These are phyloP conservation scores for Brachionus paranguensis DNA, from an alignment of 1,140 invertebrate genomes.

Conservation along the genomic window DNA sequence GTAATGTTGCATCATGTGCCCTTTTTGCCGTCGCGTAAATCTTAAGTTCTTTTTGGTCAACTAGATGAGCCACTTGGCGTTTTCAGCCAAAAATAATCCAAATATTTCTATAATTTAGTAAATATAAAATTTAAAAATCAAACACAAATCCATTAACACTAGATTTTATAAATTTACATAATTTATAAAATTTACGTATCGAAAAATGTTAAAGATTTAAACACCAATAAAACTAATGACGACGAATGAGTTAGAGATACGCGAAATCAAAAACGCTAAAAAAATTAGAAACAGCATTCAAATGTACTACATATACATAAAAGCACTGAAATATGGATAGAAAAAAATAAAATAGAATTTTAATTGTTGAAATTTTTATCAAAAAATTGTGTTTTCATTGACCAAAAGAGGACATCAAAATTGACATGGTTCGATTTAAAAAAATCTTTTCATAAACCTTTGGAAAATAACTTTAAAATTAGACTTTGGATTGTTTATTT, in stretches of 20 bases:
- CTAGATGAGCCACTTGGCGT: no score
- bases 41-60: no score
- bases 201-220: slow-evolving; percentile 23
- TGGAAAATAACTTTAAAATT: neutral
- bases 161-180: neutral
- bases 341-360: neutral
- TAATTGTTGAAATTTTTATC: neutral
- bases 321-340: neutral
- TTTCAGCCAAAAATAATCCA: neutral
- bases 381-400: neutral
- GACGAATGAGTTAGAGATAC: neutral
- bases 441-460: neutral
- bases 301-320: neutral
- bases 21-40: no score
- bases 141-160: neutral
- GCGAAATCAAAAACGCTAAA: neutral
- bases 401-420: neutral
- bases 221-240: neutral
- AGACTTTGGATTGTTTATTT: neutral
- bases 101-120: neutral
- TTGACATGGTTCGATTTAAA: neutral
- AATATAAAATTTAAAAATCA: neutral
- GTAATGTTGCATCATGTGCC: neutral
- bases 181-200: slow-evolving; percentile 9
- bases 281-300: neutral